Evolutionary conservation across 2,888 invertebrate genomes (phyloP).

Genomic region (Pemphredon lugubris): DNA sequence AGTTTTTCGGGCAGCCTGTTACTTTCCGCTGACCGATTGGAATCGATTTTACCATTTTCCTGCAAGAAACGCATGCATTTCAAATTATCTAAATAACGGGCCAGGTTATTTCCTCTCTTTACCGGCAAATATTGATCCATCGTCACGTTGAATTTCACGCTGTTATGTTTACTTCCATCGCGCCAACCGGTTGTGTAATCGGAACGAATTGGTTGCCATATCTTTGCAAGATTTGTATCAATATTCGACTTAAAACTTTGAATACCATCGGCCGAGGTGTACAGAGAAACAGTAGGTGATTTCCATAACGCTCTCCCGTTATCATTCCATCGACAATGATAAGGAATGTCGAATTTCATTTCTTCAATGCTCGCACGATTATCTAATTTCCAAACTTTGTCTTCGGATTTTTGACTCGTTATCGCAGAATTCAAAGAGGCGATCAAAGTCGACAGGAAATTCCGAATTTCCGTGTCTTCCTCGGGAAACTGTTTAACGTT

Average conservation of each 20-base stretch:
- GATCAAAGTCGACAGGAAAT: constrained; percentile 24
- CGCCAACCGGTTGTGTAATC: constrained; percentile 12
- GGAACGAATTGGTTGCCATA: constrained; percentile 29
- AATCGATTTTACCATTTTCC: not conserved
- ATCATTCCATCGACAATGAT: too few relatives aligned
- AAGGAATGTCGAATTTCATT: not conserved
- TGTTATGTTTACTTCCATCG: not conserved
- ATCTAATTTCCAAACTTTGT: not conserved
- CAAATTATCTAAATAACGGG: constrained; percentile 6
- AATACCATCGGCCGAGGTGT: not conserved
- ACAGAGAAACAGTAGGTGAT: not conserved
- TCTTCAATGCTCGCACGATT: constrained; percentile 8
- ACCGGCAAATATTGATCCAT: constrained; percentile 12
- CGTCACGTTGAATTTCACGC: not conserved
- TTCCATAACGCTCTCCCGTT: not conserved
- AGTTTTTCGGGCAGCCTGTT: constrained; percentile 18
- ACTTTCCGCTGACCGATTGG: not conserved
- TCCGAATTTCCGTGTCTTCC: not conserved
- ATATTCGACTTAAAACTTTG: constrained; percentile 1
- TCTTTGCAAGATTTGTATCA: constrained; percentile 4
- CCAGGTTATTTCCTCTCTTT: not conserved
- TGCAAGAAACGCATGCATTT: constrained; percentile 3
- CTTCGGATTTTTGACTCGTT: not conserved
- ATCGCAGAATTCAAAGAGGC: constrained; percentile 5
- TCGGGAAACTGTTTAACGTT: not conserved